Base-by-base conservation (phyloP, 2,888 invertebrate species). In the Heliconius charithonia region DNA sequence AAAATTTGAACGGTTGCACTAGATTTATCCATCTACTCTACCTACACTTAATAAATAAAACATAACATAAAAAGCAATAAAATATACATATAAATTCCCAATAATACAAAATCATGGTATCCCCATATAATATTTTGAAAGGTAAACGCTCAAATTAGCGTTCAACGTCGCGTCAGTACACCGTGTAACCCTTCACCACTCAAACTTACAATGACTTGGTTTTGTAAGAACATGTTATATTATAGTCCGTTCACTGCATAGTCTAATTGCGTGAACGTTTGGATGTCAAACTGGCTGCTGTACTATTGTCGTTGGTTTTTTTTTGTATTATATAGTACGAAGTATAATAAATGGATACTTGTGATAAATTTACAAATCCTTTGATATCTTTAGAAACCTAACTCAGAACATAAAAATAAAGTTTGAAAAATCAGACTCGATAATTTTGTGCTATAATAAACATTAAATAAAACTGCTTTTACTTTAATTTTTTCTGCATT, bases 171-270 rank as follows among this genome's bases (percentile, higher is more conserved):
- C 82, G 82, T 51, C 51, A 51, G 51, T 84, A 85, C 87, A 85
- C 85, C 82, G 69, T 84, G 83, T 87, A 87, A 89, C 90, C 87
- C 88, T 87, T 89, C 88, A 88, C 76, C 83, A 85, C 84, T 87
- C 85, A 87, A 88, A 62, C 22, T 22, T 22, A 62, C 87, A 85
- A 87, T 37, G 88, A 85, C 86, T 85, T 84, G 85, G 85, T 89
- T 87, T 89, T 88, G 86, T 88, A 85, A 82, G 85, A 89, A 90
- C 88, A 87, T 88, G 86, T 89, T 85, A 89, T 91, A 89, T 88
- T 83, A 88, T 85, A 88, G 87, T 86, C 82, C 83, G 86, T 77
- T 82, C 79, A 78, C 66, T 80, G 70, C 77, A 80, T 80, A 82
- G 79, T 80, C 75, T 82, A 83, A 84, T 85, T 81, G 76, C 67